Conservation (phyloP, 2,113 vertebrate species). For the Uria lomvia region DNA sequence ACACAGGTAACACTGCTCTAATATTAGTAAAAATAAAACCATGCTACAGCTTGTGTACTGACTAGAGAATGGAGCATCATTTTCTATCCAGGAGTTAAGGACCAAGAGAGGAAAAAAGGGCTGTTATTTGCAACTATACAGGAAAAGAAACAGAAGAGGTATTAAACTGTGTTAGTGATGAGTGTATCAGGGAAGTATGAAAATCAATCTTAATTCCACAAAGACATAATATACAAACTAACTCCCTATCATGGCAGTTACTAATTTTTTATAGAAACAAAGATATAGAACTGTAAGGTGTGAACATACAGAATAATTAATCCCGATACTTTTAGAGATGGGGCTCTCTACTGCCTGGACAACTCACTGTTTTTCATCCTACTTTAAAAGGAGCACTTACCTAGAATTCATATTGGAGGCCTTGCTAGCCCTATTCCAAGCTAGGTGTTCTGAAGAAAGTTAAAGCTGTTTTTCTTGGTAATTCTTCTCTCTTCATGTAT, state of each 20-base stretch:
- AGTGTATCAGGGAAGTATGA: not conserved
- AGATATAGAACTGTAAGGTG: not conserved
- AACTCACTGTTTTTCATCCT: not conserved
- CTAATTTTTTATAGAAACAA: not conserved
- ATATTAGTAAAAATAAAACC: not conserved
- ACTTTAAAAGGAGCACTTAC: not conserved
- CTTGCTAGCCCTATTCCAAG: not conserved
- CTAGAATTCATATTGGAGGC: not conserved
- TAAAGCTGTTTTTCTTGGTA: not conserved
- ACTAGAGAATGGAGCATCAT: not conserved
- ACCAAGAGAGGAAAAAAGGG: not conserved
- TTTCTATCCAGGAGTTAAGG: not conserved
- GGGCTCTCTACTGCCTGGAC: not conserved
- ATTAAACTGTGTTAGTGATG: not conserved
- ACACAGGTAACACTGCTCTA: not conserved
- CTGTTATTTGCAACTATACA: not conserved
- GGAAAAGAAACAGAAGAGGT: not conserved
- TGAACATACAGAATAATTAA: not conserved
- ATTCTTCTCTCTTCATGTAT: not conserved
- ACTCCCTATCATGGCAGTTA: not conserved
- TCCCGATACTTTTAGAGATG: not conserved
- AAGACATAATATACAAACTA: not conserved
- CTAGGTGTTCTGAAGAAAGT: not conserved
- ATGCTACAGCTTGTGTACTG: not conserved
- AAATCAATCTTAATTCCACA: not conserved